phyloP scores from a whole-genome alignment of 2,113 vertebrate species.

The Dascyllus trimaculatus region DNA sequence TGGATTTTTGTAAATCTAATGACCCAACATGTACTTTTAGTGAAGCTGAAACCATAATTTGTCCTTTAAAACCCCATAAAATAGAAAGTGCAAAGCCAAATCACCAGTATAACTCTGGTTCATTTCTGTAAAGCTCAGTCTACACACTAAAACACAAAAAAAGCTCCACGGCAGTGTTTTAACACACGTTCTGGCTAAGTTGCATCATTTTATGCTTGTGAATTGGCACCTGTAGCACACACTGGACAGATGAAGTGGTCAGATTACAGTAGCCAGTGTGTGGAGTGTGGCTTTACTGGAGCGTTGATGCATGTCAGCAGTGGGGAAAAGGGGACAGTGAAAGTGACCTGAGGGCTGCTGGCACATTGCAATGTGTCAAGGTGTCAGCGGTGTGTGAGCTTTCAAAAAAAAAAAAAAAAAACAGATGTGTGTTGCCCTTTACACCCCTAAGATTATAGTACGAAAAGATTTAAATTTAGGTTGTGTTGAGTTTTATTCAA shows the following conservation, averaged over 20 bases:
- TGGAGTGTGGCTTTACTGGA: background rate
- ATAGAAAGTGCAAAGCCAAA: background rate
- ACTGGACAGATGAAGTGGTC: background rate
- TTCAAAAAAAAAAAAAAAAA: too few species aligned
- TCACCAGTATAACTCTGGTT: background rate
- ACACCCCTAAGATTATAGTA: too few species aligned
- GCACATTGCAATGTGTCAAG: too few species aligned
- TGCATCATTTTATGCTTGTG: slow-evolving; percentile 1
- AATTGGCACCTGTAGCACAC: background rate
- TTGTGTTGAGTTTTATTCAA: background rate
- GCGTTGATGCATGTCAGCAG: background rate
- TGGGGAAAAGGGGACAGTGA: background rate
- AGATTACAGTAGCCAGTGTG: background rate
- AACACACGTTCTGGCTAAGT: background rate
- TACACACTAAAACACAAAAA: background rate
- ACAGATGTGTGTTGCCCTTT: too few species aligned
- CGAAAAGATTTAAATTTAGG: too few species aligned
- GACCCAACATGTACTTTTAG: background rate
- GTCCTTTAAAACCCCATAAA: background rate
- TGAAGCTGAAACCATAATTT: slow-evolving; percentile 27
- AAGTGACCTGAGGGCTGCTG: background rate
- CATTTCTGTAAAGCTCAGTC: background rate
- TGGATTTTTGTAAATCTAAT: background rate
- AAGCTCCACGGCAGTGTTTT: background rate
- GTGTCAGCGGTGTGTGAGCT: too few species aligned